Conservation (phyloP, 2,113 vertebrate genomes). For the Limnothrissa miodon region DNA sequence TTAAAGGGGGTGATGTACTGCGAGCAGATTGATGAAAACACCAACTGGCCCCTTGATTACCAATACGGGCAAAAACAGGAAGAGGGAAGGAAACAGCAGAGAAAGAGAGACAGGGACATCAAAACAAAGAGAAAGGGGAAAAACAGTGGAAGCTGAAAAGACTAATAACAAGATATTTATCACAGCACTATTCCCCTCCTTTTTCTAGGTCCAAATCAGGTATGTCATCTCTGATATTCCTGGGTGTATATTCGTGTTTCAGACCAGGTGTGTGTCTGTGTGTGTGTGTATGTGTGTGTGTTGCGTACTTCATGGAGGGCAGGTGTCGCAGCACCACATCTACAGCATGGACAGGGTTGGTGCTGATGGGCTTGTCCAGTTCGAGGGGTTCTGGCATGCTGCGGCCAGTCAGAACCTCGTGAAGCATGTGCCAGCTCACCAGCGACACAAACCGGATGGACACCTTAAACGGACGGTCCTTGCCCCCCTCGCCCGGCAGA, state of each 20-base stretch:
- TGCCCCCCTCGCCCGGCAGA: slow-evolving; percentile 96
- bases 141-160: no score
- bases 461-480: slow-evolving; percentile 98
- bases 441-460: slow-evolving; percentile 97
- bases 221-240: background rate
- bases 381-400: slow-evolving; percentile 95
- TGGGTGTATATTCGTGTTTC: background rate
- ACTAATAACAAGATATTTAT: no score
- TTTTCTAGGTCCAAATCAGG: no score
- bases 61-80: no score
- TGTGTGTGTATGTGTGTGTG: background rate
- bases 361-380: slow-evolving; percentile 99
- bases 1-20: no score
- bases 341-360: slow-evolving; percentile 97
- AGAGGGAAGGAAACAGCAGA: no score
- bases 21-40: no score
- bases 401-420: slow-evolving; percentile 96
- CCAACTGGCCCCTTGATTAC: no score
- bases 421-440: slow-evolving; percentile 98
- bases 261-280: background rate
- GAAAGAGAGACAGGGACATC: no score
- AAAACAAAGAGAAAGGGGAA: no score
- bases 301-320: slow-evolving; percentile 92
- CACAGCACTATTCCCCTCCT: no score
- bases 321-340: slow-evolving; percentile 98